Base-by-base conservation (phyloP, 2,113 vertebrate species). In the Loxodonta africana region DNA sequence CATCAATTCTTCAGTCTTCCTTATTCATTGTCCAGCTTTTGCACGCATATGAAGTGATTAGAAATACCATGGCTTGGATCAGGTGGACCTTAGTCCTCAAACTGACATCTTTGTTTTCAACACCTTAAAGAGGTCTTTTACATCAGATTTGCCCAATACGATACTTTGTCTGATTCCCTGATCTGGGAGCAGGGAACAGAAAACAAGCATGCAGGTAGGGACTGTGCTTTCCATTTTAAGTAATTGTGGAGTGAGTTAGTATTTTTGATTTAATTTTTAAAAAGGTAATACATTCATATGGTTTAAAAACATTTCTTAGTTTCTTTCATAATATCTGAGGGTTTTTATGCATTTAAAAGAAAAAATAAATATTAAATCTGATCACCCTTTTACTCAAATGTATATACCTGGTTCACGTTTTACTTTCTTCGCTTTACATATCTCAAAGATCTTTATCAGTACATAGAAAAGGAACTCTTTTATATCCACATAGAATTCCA, bases 361-460 rank as follows among this genome's bases (percentile, higher is more conserved):
- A 91, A 90, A 71, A 77, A 83, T 7, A 88, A 93, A 37, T 44
- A 4, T 63, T 93, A 84, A 48, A 95, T 92, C 18, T 67, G 10
- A 67, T 69, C 14, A 5, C 77, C 0, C 6, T 89, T 95, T 90
- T 74, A 23, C 48, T 83, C 28, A 2, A 73, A 82, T 44, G 11
- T 18, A 48, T 18, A 48, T 33, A 21, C 1, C 30, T 1, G 30
- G 1, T 78, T 78, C 28, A 73, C 8, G 60, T 88, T 92, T 94
- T 71, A 37, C 2, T 37, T 71, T 14, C 25, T 76, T 90, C 25
- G 25, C 12, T 94, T 92, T 74, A 46, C n/a, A 17, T 1, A n/a
- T 67, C 41, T 90, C 83, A 63, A 92, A 83, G 33, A 30, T 37
- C 46, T 93, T 95, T 78, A 46, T 91, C 93, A 78, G n/a, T 63